Evolutionary conservation across 2,113 vertebrate species (phyloP).

Genomic region (Notiomystis cincta): DNA sequence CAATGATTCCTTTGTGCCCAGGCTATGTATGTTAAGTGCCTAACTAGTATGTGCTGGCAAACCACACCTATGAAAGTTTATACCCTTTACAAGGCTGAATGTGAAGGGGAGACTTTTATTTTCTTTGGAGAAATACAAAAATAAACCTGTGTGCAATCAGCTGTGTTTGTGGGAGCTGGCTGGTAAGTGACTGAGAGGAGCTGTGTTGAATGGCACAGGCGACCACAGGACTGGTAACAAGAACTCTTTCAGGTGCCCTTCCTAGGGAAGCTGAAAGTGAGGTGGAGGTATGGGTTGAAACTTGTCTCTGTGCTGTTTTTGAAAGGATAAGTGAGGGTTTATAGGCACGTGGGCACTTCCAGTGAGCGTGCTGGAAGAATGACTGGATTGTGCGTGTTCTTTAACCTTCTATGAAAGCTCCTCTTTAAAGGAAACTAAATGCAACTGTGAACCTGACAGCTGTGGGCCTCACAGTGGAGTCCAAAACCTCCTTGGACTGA

Average conservation of each 20-base stretch:
- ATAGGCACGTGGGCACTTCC: background rate
- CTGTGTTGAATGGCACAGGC: background rate
- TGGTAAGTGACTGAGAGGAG: background rate
- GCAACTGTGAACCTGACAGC: background rate
- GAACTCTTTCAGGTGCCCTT: background rate
- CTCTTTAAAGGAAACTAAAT: constrained; percentile 47
- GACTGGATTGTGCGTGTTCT: background rate
- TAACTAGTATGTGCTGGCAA: background rate
- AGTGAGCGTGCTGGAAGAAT: background rate
- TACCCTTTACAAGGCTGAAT: background rate
- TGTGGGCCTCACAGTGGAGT: background rate
- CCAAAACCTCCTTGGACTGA: background rate
- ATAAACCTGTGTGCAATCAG: background rate
- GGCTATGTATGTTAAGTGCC: background rate
- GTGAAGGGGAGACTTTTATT: background rate
- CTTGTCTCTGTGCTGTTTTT: background rate
- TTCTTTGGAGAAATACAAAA: background rate
- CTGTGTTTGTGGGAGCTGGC: background rate
- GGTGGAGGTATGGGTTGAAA: background rate
- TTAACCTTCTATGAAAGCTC: constrained; percentile 58
- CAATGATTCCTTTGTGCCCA: background rate
- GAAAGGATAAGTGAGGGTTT: background rate
- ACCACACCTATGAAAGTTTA: background rate
- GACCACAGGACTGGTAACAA: background rate
- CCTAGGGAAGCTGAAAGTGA: background rate